Evolutionary conservation across 2,888 invertebrate species (phyloP), one percentile per base, ranked within the genome.

Genomic region (Sipunculus nudus): DNA sequence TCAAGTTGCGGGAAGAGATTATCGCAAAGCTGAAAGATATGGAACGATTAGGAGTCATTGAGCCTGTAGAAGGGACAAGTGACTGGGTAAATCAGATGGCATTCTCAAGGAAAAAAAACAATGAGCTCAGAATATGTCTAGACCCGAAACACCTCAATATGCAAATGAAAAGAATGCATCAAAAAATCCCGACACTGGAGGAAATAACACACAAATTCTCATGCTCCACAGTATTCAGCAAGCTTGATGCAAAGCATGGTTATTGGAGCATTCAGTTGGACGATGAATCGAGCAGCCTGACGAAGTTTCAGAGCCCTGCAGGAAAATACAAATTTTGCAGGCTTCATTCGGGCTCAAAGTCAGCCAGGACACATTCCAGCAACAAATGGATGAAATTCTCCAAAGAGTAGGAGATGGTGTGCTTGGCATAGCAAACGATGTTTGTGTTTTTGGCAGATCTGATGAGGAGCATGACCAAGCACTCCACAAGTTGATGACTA

Each of bases 201-300:
- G 56, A 64, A 32, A 53, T 64, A 13, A 43, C 39, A 19, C 46
- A 49, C 29, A 57, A 61, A 50, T 43, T 65, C 10, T 46, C 47
- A 31, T 54, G 53, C 16, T 49, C 60, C 8, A 54, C 10, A 28
- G 46, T 50, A 35, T 65, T 65, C 29, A 31, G 41, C 35, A 66
- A 56, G 19, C 41, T 59, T 2, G 63, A 61, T 35, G 63, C 63
- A 10, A 65, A 61, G 52, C 23, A 45, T 35, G 67, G 64, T 8
- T 67, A 59, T 32, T 65, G 67, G 65, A 47, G 41, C 32, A 40
- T 67, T 1, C n/a, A 41, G 16, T 46, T 62, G 21, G 50, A 48
- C 23, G 38, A 49, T 8, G 41, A 39, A 8, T 49, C 49, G 6
- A 43, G 41, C 25, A 19, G 26, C 5, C 48, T 58, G n/a, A 58